phyloP scores from a whole-genome alignment of 2,113 vertebrate species.

The Gallinago undulata region DNA sequence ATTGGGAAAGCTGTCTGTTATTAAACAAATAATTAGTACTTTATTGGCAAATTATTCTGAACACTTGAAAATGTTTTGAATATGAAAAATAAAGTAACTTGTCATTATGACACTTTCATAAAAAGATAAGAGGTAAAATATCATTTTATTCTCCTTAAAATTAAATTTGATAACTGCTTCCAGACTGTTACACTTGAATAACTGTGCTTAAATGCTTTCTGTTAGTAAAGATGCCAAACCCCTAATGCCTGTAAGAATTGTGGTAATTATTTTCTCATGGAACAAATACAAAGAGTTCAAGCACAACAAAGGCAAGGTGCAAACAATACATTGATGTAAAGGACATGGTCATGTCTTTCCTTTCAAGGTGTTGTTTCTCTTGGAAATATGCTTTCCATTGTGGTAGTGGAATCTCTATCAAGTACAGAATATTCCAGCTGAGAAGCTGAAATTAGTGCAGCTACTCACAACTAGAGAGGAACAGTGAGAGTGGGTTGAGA shows the following conservation, averaged over 20 bases:
- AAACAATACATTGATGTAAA: not conserved
- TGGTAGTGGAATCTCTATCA: not conserved
- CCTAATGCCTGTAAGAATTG: not conserved
- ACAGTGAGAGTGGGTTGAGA: not conserved
- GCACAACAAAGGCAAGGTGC: not conserved
- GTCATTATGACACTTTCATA: not conserved
- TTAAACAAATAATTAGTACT: not conserved
- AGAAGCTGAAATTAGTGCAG: not conserved
- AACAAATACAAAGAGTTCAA: not conserved
- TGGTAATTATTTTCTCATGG: not conserved
- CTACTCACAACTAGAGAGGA: not conserved
- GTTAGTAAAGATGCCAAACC: not conserved
- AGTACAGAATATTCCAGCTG: not conserved
- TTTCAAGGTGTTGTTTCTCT: not conserved
- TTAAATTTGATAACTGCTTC: not conserved
- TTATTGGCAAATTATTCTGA: not conserved
- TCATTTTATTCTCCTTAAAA: not conserved
- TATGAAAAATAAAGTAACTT: not conserved
- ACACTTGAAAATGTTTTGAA: not conserved
- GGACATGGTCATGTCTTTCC: not conserved
- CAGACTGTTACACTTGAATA: not conserved
- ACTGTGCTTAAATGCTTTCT: not conserved
- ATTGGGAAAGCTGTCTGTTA: not conserved
- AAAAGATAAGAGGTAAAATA: not conserved
- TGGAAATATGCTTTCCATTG: not conserved